Conservation (phyloP, 2,797 vertebrate species). For the Distichodus sexfasciatus region DNA sequence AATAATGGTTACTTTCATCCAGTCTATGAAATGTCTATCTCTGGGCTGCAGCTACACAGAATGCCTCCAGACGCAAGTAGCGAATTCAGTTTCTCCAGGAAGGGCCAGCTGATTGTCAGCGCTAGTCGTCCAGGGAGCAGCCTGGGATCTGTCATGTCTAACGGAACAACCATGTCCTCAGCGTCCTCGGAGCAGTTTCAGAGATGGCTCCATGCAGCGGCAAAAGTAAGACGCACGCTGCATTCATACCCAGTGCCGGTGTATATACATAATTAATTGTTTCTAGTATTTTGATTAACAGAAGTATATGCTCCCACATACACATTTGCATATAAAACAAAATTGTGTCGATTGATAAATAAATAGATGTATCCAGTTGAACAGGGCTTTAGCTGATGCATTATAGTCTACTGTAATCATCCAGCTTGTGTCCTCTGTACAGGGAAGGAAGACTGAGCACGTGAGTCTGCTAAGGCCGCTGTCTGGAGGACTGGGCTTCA, state of each 20-base stretch:
- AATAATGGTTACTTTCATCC: not conserved
- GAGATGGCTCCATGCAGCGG: slow-evolving; percentile 76
- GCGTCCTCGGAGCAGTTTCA: slow-evolving; percentile 73
- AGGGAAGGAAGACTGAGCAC: slow-evolving; percentile 84
- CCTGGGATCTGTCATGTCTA: slow-evolving; percentile 64
- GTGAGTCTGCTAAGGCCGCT: slow-evolving; percentile 83
- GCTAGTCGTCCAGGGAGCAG: slow-evolving; percentile 58
- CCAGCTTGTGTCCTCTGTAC: slow-evolving; percentile 1
- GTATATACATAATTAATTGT: too few relatives aligned
- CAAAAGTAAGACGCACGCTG: slow-evolving; percentile 73
- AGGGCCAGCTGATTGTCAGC: slow-evolving; percentile 87
- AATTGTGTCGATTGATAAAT: too few relatives aligned
- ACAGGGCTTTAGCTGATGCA: too few relatives aligned
- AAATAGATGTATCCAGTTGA: too few relatives aligned
- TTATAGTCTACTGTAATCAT: too few relatives aligned
- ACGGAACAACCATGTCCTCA: slow-evolving; percentile 53
- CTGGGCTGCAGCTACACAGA: slow-evolving; percentile 74
- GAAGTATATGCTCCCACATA: too few relatives aligned
- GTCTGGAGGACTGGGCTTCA: slow-evolving; percentile 90
- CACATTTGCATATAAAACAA: too few relatives aligned
- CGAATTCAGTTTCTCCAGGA: slow-evolving; percentile 88
- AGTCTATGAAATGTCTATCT: too few relatives aligned
- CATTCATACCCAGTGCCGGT: too few relatives aligned
- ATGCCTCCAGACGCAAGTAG: slow-evolving; percentile 78
- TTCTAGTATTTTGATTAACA: too few relatives aligned